Base-by-base conservation (phyloP, 2,113 vertebrate species). In the Capricornis sumatraensis region DNA sequence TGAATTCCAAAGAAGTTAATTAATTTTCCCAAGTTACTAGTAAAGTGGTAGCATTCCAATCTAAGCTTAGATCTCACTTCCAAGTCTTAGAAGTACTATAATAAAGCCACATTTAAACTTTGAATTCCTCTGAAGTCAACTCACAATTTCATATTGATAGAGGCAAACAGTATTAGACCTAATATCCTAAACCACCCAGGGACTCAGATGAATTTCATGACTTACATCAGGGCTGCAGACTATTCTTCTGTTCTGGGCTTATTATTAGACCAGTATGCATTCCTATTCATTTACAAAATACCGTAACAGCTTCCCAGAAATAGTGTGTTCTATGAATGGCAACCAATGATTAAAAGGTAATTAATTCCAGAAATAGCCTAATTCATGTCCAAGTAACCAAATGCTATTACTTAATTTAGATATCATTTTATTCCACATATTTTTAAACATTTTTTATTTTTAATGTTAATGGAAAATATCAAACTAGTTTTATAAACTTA, bases 371-470 rank as follows among this genome's bases (percentile, higher is more conserved):
- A 96, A 92, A 87, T 0, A 95, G 30, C 5, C 1, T 45, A 76
- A 64, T 27, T 89, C 25, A 93, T 67, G 27, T 91, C 25, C 16
- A 85, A 57, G 52, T 76, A 96, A 85, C 30, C 67, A 79, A 64
- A 33, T 87, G 81, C 10, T 52, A 86, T 25, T 60, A 78, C 27
- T 92, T 88, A 96, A 91, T 33, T 92, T 84, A 58, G 47, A 14
- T 10, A 11, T 94, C 13, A 76, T 88, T 89, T 95, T 92, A 71
- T 36, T 84, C 25, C 28, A 83, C 12, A 81, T 67, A 87, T 45
- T 88, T 88, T 95, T 88, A 33, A 92, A 57, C 16, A 90, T 87
- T 52, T 94, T 67, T 64, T 52, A 87, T 78, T 95, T 95, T 76
- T 74, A 92, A 89, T 52, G 21, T 90, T 87, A 60, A 76, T 76